These are phyloP conservation scores for Melitaea cinxia DNA, from an alignment of 1,140 invertebrate species.

Conservation along the genomic window DNA sequence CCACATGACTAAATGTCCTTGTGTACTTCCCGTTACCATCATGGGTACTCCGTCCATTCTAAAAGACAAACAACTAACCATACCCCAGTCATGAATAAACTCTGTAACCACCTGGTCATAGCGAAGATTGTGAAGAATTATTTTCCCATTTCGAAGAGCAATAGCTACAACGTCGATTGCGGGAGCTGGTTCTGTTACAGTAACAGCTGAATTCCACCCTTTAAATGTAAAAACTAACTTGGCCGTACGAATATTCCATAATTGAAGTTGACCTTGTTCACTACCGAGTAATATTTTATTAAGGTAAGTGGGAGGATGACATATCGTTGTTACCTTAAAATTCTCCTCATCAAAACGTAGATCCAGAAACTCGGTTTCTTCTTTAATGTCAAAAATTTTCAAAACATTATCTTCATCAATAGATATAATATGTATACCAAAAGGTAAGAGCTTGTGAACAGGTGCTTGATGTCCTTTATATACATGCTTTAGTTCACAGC, in stretches of 20 bases:
- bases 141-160: constrained; percentile 91
- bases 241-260: constrained; percentile 94
- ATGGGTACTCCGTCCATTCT: constrained; percentile 93
- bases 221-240: constrained; percentile 91
- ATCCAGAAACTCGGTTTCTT: constrained; percentile 86
- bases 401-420: constrained; percentile 90
- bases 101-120: constrained; percentile 92
- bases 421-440: constrained; percentile 92
- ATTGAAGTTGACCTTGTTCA: constrained; percentile 91
- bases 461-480: constrained; percentile 89
- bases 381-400: constrained; percentile 93
- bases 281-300: constrained; percentile 98
- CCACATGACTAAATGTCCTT: constrained; percentile 96
- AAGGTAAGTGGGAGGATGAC: constrained; percentile 95
- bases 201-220: constrained; percentile 88
- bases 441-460: constrained; percentile 92
- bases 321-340: constrained; percentile 90
- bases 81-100: constrained; percentile 96
- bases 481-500: constrained; percentile 91
- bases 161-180: constrained; percentile 95
- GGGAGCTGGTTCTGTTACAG: constrained; percentile 90
- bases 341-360: constrained; percentile 86
- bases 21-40: constrained; percentile 91
- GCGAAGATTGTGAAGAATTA: constrained; percentile 94
- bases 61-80: constrained; percentile 92